Percentiles rank a stretch among this genome's conserved stretches.
phyloP scores from a whole-genome alignment of 2,797 vertebrate species.

The Enteromius mattozi region DNA sequence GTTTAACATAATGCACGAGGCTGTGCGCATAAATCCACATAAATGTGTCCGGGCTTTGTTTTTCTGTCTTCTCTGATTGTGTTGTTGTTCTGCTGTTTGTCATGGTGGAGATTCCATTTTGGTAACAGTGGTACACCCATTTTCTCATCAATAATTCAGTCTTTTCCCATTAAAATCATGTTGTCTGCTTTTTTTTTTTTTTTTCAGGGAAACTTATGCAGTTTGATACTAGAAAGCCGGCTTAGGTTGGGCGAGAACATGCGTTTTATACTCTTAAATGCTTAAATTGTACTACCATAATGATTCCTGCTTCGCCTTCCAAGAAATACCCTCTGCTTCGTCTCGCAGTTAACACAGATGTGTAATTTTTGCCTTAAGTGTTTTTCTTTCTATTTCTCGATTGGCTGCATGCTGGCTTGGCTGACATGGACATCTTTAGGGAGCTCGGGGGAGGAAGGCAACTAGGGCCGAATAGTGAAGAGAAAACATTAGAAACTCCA shows the following conservation, averaged over 20 bases:
- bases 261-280: background rate
- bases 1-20: constrained; percentile 19
- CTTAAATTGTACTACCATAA: constrained; percentile 19
- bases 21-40: constrained; percentile 23
- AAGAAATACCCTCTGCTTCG: constrained; percentile 28
- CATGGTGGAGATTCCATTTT: constrained; percentile 42
- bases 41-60: constrained; percentile 20
- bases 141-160: constrained; percentile 43
- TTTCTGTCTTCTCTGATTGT: constrained; percentile 27
- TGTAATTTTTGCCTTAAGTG: constrained; percentile 44
- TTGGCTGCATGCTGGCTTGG: constrained; percentile 6
- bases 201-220: background rate
- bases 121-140: constrained; percentile 44
- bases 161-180: constrained; percentile 23
- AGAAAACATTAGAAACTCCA: constrained; percentile 30
- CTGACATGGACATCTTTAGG: constrained; percentile 33
- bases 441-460: constrained; percentile 26
- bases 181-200: constrained; percentile 29
- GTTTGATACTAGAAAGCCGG: constrained; percentile 13
- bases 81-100: constrained; percentile 31
- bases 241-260: background rate
- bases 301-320: constrained; percentile 13
- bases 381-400: constrained; percentile 36
- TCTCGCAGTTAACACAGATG: constrained; percentile 38
- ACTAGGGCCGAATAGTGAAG: constrained; percentile 11